phyloP scores from a whole-genome alignment of 2,797 vertebrate genomes.

The Sebastes hubbsi region DNA sequence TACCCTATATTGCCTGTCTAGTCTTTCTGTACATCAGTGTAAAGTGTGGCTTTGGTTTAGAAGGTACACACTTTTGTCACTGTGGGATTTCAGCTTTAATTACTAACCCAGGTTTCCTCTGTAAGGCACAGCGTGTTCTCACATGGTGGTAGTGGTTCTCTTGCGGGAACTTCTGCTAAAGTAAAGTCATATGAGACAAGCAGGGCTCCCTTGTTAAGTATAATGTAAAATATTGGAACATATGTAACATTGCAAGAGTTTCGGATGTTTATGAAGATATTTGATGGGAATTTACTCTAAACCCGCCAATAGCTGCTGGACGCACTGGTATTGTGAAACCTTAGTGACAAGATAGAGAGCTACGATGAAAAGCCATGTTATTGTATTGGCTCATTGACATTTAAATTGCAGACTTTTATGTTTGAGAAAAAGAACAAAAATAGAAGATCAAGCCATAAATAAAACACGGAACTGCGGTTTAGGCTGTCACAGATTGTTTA shows the following conservation, averaged over 20 bases:
- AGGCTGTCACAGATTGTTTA: constrained; percentile 7
- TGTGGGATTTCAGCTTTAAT: constrained; percentile 62
- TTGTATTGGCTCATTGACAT: background rate
- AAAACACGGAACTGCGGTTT: background rate
- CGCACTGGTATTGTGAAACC: background rate
- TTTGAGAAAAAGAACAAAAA: background rate
- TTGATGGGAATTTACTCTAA: background rate
- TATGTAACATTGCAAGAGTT: background rate
- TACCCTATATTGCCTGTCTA: background rate
- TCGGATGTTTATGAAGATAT: background rate
- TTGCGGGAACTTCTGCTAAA: constrained; percentile 49
- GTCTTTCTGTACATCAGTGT: background rate
- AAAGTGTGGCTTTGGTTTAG: constrained; percentile 15
- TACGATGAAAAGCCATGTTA: background rate
- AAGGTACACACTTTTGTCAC: constrained; percentile 41
- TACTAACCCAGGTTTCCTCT: constrained; percentile 65
- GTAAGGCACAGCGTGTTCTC: constrained; percentile 58
- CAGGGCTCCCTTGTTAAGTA: constrained; percentile 1
- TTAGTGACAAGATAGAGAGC: background rate
- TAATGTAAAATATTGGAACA: constrained; percentile 8
- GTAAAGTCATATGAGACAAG: constrained; percentile 40
- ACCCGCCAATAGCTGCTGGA: background rate
- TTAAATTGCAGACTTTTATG: background rate
- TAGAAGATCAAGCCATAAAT: background rate
- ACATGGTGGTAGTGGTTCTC: constrained; percentile 48